A percentile compares a stretch with the other conserved stretches of the same genome.
Evolutionary conservation across 2,113 vertebrate species (phyloP).

Genomic region (Upupa epops): DNA sequence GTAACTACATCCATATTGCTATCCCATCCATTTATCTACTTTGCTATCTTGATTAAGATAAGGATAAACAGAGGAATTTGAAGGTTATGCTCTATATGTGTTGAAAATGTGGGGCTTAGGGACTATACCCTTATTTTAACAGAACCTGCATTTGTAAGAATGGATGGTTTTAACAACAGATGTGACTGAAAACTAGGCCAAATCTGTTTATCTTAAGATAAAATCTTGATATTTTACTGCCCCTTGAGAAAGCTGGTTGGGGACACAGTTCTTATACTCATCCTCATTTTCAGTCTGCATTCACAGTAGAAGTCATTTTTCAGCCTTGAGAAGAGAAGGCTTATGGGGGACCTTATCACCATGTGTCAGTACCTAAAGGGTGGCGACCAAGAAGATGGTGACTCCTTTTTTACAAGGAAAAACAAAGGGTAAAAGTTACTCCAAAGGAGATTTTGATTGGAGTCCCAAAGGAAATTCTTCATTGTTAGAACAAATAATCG

Average conservation of each 20-base stretch:
- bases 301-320: not conserved
- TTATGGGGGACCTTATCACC: no score
- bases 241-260: not conserved
- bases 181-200: not conserved
- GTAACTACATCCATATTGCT: not conserved
- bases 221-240: not conserved
- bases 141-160: not conserved
- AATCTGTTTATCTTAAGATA: not conserved
- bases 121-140: not conserved
- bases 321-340: no score
- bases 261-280: not conserved
- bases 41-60: not conserved
- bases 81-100: not conserved
- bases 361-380: no score
- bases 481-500: no score
- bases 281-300: not conserved
- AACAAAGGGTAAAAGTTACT: no score
- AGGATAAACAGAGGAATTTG: not conserved
- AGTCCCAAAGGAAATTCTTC: no score
- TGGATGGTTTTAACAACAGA: not conserved
- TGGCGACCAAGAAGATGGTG: no score
- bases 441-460: no score
- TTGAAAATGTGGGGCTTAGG: not conserved
- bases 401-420: no score
- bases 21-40: not conserved